phyloP scores from a whole-genome alignment of 2,113 vertebrate species.

The Sakesphorus luctuosus region DNA sequence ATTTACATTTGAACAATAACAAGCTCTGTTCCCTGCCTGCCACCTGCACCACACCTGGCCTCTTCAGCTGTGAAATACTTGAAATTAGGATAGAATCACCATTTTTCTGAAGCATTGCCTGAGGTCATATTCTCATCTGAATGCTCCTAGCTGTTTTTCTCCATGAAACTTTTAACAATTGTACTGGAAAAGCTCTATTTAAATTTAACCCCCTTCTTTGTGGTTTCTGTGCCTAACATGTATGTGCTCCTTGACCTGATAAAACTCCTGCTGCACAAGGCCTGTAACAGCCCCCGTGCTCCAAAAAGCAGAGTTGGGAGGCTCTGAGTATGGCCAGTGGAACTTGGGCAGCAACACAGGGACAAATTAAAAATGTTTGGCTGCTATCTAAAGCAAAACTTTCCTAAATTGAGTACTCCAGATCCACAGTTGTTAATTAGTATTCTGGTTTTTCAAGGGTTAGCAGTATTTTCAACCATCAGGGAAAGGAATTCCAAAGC shows the following conservation, averaged over 20 bases:
- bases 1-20: background rate
- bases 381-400: background rate
- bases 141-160: background rate
- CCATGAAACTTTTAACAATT: background rate
- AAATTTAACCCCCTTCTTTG: background rate
- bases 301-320: background rate
- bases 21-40: background rate
- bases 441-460: background rate
- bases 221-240: background rate
- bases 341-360: background rate
- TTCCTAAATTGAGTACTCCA: background rate
- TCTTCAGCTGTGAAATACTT: background rate
- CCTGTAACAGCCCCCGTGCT: background rate
- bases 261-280: background rate
- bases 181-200: background rate
- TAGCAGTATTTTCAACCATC: background rate
- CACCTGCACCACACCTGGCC: background rate
- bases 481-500: background rate
- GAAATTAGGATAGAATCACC: background rate
- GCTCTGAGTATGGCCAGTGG: background rate
- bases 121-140: background rate
- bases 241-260: fast-evolving
- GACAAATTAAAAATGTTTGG: background rate
- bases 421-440: background rate
- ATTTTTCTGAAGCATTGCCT: background rate